These are phyloP conservation scores for Oscarella lobularis DNA, from an alignment of 37 sponge, comb jelly and placozoan genomes.

Conservation along the genomic window DNA sequence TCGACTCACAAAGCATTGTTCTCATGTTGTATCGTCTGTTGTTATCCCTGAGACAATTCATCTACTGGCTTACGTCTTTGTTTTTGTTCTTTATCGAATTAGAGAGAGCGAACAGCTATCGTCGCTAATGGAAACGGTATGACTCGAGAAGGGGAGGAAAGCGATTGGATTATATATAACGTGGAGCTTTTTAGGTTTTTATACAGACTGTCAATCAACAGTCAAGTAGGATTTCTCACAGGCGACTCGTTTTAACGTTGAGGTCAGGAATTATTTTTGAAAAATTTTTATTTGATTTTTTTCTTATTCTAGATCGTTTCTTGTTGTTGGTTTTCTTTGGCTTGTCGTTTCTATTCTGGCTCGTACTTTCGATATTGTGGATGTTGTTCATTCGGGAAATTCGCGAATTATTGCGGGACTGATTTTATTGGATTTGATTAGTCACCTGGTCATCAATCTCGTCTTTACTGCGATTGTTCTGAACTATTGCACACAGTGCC, in stretches of 20 bases:
- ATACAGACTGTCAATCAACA: neutral
- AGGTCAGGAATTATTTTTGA: no score
- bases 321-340: no score
- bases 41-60: neutral
- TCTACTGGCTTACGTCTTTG: neutral
- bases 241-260: no score
- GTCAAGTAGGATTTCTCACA: no score
- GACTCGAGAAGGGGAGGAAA: no score
- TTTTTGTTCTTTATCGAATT: neutral
- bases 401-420: no score
- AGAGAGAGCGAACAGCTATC: neutral
- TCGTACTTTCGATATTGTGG: no score
- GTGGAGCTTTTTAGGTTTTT: neutral
- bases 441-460: neutral
- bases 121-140: neutral
- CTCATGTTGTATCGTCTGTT: neutral
- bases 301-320: no score
- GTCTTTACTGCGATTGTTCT: neutral
- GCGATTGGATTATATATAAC: neutral
- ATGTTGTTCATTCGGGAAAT: no score
- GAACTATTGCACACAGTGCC: neutral
- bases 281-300: no score
- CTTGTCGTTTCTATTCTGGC: no score
- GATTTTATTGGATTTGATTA: no score
- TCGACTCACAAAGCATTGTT: neutral